These are phyloP conservation scores for Chrysolina oricalcia DNA, from an alignment of 2,888 invertebrate genomes.

Conservation along the genomic window DNA sequence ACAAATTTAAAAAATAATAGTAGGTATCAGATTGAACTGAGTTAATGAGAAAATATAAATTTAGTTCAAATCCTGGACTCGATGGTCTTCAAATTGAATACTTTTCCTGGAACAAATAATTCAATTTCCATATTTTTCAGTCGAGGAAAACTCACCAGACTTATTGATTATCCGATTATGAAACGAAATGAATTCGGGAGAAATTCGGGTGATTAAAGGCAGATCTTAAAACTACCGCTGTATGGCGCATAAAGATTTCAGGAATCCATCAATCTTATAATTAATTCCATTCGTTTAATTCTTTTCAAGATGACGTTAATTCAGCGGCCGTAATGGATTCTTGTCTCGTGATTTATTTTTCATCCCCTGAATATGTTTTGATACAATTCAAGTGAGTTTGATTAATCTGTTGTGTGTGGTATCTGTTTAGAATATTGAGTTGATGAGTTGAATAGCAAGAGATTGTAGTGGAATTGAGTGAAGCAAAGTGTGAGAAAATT, in stretches of 20 bases:
- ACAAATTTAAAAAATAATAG: too few species aligned
- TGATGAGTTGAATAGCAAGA: not conserved
- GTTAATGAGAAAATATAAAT: too few species aligned
- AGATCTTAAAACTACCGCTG: slow-evolving; percentile 62
- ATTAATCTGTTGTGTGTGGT: slow-evolving; percentile 51
- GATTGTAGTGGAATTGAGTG: not conserved
- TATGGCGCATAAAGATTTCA: slow-evolving; percentile 63
- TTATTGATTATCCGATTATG: slow-evolving; percentile 53
- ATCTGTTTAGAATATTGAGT: slow-evolving; percentile 41
- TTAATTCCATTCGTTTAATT: slow-evolving; percentile 73
- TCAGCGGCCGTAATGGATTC: slow-evolving; percentile 70
- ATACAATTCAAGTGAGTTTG: slow-evolving; percentile 54
- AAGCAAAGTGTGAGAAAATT: not conserved
- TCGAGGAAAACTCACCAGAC: slow-evolving; percentile 17
- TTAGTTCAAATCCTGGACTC: too few species aligned
- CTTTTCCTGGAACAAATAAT: not conserved
- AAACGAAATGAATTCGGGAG: slow-evolving; percentile 48
- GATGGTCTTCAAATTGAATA: too few species aligned
- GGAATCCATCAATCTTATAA: slow-evolving; percentile 73
- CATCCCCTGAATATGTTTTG: slow-evolving; percentile 56
- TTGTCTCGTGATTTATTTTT: slow-evolving; percentile 69
- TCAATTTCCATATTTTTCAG: not conserved
- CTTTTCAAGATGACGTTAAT: slow-evolving; percentile 73
- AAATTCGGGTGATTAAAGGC: slow-evolving; percentile 58
- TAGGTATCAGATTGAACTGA: too few species aligned